phyloP scores from a whole-genome alignment of 2,888 invertebrate genomes.

The Cheilosia pagana region DNA sequence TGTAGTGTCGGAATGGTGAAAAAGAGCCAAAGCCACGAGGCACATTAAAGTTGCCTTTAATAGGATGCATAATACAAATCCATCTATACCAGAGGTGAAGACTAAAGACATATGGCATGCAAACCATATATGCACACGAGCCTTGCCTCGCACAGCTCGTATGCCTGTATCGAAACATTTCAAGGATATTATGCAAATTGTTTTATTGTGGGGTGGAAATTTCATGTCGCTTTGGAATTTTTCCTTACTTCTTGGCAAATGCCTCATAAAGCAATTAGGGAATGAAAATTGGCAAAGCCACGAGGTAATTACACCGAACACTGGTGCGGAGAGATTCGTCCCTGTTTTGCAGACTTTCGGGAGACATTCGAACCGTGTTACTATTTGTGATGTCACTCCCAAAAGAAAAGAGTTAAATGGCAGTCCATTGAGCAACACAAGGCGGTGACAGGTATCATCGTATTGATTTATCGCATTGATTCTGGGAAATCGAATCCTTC shows the following conservation, averaged over 20 bases:
- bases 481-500: conserved; percentile 30
- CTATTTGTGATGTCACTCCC: not conserved
- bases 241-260: conserved; percentile 40
- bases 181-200: conserved; percentile 58
- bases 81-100: not conserved
- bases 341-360: conserved; percentile 12
- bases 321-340: not conserved
- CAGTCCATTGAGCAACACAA: conserved; percentile 7
- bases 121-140: not conserved
- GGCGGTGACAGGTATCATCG: conserved; percentile 29
- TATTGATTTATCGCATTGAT: conserved; percentile 42
- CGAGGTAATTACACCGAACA: conserved; percentile 26
- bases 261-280: conserved; percentile 47
- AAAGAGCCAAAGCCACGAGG: not conserved
- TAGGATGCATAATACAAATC: not conserved
- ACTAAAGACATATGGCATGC: conserved; percentile 12
- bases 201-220: conserved; percentile 24
- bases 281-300: conserved; percentile 38
- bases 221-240: conserved; percentile 24
- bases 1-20: not conserved
- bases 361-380: conserved; percentile 3
- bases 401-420: not conserved
- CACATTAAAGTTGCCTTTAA: conserved; percentile 20
- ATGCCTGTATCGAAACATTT: not conserved
- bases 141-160: not conserved